These are phyloP conservation scores for Ceratoteleas bidentatus DNA, from an alignment of 1,140 invertebrate species.

Conservation along the genomic window DNA sequence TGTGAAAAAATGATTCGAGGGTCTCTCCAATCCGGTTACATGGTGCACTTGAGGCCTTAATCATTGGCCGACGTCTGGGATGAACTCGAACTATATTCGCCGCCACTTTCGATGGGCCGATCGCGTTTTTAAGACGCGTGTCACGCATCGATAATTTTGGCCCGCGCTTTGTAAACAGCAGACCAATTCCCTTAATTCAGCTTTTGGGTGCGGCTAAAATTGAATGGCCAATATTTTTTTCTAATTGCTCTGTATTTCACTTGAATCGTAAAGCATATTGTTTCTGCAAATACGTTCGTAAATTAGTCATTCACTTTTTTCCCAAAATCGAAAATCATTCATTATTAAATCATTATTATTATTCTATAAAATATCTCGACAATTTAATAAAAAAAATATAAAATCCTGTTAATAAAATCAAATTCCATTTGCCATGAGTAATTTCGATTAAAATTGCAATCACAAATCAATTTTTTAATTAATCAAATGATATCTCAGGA, in stretches of 20 bases:
- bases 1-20: neutral
- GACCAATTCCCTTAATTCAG: slow-evolving; percentile 29
- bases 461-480: no score
- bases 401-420: no score
- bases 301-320: neutral
- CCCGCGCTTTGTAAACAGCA: slow-evolving; percentile 60
- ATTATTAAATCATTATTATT: no score
- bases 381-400: no score
- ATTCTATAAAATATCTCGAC: no score
- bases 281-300: slow-evolving; percentile 21
- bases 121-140: slow-evolving; percentile 51
- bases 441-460: no score
- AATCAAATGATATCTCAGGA: no score
- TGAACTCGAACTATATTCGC: slow-evolving; percentile 39
- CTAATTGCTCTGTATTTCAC: slow-evolving; percentile 4
- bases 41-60: slow-evolving; percentile 31
- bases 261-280: slow-evolving; percentile 7
- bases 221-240: slow-evolving; percentile 36
- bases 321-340: neutral
- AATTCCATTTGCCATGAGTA: no score
- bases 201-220: slow-evolving; percentile 41
- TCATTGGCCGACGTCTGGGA: slow-evolving; percentile 20
- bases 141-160: slow-evolving; percentile 76
- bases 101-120: slow-evolving; percentile 69
- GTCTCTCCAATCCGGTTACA: slow-evolving; percentile 11